A percentile compares a stretch with the other conserved stretches of the same genome.
Conservation (phyloP, 1,140 invertebrate genomes). For the Scaptomyza hsui region DNA sequence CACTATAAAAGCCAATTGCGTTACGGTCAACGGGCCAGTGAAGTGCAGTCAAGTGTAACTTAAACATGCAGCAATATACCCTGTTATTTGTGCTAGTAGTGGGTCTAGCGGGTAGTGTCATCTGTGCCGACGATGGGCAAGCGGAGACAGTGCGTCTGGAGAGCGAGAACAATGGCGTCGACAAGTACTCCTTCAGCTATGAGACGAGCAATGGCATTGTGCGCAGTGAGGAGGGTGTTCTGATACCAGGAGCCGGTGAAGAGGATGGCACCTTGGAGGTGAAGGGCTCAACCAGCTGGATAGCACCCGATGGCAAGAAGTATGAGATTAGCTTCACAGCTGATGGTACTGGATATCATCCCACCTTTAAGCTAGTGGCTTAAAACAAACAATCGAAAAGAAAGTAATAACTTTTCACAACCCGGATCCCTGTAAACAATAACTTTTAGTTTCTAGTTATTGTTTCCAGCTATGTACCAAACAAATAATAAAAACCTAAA, state of each 20-base stretch:
- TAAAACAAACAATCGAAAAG: slow-evolving; percentile 9
- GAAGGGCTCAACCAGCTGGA: slow-evolving; percentile 88
- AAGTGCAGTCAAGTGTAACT: slow-evolving; percentile 49
- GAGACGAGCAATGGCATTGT: slow-evolving; percentile 90
- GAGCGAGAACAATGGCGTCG: slow-evolving; percentile 83
- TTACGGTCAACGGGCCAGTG: slow-evolving; percentile 43
- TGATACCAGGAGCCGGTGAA: slow-evolving; percentile 85
- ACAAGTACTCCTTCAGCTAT: slow-evolving; percentile 85
- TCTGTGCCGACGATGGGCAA: slow-evolving; percentile 66
- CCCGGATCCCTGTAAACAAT: slow-evolving; percentile 10
- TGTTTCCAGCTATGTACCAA: too few species aligned
- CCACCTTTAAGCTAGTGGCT: slow-evolving; percentile 85
- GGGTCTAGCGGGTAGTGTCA: slow-evolving; percentile 33
- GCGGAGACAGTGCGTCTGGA: slow-evolving; percentile 83
- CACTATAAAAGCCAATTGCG: slow-evolving; percentile 50
- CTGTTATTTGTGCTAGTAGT: slow-evolving; percentile 43
- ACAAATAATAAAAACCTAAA: neutral
- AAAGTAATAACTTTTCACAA: slow-evolving; percentile 25
- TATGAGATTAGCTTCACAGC: slow-evolving; percentile 88
- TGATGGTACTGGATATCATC: slow-evolving; percentile 90
- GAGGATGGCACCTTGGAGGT: slow-evolving; percentile 85
- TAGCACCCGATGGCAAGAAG: slow-evolving; percentile 87
- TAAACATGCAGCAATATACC: slow-evolving; percentile 32
- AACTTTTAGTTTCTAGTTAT: slow-evolving; percentile 9
- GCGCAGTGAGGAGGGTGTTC: slow-evolving; percentile 86